Evolutionary conservation across 2,797 vertebrate species (phyloP), one percentile per base, ranked within the genome.

Genomic region (Molossus alvarezi): DNA sequence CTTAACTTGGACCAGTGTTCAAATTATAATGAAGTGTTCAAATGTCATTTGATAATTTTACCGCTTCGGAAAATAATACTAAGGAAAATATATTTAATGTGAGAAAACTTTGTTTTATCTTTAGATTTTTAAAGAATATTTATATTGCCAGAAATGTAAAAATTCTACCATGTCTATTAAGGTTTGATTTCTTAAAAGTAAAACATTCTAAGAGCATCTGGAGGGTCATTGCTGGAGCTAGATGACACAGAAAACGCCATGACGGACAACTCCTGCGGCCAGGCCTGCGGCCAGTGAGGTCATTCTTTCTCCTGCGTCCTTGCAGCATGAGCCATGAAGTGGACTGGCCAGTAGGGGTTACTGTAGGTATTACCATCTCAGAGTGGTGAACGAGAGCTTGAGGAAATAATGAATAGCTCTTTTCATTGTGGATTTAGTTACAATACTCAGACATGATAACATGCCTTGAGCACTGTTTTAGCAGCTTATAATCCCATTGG

Each of bases 341-440:
- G 77, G 29, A 77, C 57, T 90, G 88, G 27, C 82, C 71, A 97
- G 95, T 21, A 97, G 86, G 67, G 57, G 87, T 80, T 91, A 81
- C 91, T 93, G 29, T 91, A 89, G 64, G 45, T 76, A 76, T 96
- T 91, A 18, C 53, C 48, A 75, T 86, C 9, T 82, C 60, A 64
- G 37, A 75, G 3, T 51, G 51, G 58, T 79, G 29, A 13, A 48
- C 48, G 69, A 17, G 18, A n/a, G 10, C 76, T 55, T 82, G 15
- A 90, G 77, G 51, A 67, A 77, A 82, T 72, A 55, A 51, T 12
- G 20, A 58, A 20, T 33, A 51, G 5, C 2, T 4, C 0, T 69
- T 72, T 10, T 88, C 27, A 1, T 48, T 91, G 23, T 55, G 27
- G 79, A 82, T 79, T 73, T 53, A 48, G 53, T 71, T 29, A 73